Evolutionary conservation across 2,113 vertebrate species (phyloP).

Genomic region (Echinops telfairi): DNA sequence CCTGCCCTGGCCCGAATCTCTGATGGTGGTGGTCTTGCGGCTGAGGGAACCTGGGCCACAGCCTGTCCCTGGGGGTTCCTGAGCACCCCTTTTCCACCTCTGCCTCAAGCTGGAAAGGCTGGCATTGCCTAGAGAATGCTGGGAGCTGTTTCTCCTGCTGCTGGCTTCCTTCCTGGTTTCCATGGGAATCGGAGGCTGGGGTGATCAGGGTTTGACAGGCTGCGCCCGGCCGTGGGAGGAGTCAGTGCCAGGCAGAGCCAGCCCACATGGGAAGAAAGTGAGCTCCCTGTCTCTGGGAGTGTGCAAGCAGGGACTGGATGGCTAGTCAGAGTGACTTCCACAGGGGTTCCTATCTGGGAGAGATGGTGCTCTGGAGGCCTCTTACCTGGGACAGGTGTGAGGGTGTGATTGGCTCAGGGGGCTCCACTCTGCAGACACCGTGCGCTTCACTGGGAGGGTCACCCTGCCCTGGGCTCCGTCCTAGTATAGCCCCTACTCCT

Average conservation of each 20-base stretch:
- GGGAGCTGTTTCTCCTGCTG: background rate
- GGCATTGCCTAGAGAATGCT: slow-evolving; percentile 7
- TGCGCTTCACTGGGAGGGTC: too few species aligned
- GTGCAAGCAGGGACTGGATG: background rate
- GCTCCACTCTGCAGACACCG: background rate
- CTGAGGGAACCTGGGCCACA: too few species aligned
- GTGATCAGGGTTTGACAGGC: slow-evolving; percentile 17
- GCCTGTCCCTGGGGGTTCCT: background rate
- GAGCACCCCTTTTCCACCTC: background rate
- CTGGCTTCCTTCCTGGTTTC: slow-evolving; percentile 41
- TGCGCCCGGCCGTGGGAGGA: background rate
- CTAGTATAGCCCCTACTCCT: background rate
- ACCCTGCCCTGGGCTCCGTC: background rate
- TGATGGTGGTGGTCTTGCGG: too few species aligned
- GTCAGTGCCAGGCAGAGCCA: background rate
- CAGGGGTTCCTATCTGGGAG: background rate
- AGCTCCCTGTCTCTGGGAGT: background rate
- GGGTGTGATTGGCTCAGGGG: background rate
- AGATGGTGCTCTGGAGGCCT: background rate
- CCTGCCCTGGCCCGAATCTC: too few species aligned
- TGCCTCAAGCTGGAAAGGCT: background rate
- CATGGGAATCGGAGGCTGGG: slow-evolving; percentile 21
- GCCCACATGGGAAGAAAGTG: background rate
- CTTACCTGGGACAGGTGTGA: background rate
- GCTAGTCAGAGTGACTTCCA: background rate